Base-by-base conservation (phyloP, 2,797 vertebrate genomes). In the Enteromius viviparus region DNA sequence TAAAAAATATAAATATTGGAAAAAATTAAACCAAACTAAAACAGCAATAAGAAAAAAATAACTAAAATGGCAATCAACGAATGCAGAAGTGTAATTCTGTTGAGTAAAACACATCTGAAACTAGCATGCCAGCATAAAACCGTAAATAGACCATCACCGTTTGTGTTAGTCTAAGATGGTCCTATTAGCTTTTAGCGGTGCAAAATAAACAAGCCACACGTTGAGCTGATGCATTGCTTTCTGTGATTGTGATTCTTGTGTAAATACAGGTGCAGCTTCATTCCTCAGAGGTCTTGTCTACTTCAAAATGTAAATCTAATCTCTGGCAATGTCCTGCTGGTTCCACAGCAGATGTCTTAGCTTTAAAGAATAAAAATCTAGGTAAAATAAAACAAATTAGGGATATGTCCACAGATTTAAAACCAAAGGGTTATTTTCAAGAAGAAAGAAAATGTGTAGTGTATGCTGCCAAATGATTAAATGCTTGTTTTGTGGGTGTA, bases 181-280 rank as follows among this genome's bases (percentile, higher is more conserved):
- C 12, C 8, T 69, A 45, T 71, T 49, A 49, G 15, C 23, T 47
- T 49, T 71, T 19, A 72, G 26, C 23, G 10, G 14, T 19, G 45
- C 45, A 72, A 49, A 72, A 71, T 29, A 47, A 72, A 49, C 23
- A 49, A 19, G 45, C 42, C 49, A 29, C 6, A 7, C 23, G 17
- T 19, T 49, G 42, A 71, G 45, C 23, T 71, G 23, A 71, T 55
- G 14, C 71, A 14, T 74, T n/a, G 51, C 40, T 40, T 75, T 32
- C 72, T 58, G 51, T 75, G 32, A 75, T 75, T 37, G 49, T 75
- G 51, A 58, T 58, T 58, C 51, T 58, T 23, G 51, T 58, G 3
- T 55, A 75, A 75, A 55, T 75, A 75, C 11, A 75, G 71, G n/a
- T n/a, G 49, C 71, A 37, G 29, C 51, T 55, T n/a, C 3, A 37